Base-by-base conservation (phyloP, 1,140 invertebrate species). In the Brachionus rotundiformis region DNA sequence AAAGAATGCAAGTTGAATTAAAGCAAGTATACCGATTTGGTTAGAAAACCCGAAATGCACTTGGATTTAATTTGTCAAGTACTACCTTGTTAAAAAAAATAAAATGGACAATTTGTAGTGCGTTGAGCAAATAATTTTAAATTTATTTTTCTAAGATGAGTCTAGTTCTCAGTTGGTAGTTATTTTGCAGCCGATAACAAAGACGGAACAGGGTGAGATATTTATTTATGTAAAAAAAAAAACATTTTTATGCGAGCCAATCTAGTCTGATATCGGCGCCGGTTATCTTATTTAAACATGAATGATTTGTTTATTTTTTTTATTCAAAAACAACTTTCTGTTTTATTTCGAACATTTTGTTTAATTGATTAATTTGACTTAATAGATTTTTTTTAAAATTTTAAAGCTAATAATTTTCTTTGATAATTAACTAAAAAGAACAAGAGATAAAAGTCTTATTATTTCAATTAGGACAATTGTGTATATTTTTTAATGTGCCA, bases 11-110 rank as follows among this genome's bases (percentile, higher is more conserved):
- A 29, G 25, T 63, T 11, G 29, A 63, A 63, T 68, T 31, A 68
- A 68, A 68, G 63, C 63, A 68, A 68, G 63, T 68, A 36, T 68
- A 68, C 63, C 63, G 63, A 68, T 63, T 25, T 13, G 33, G 63
- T 16, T 68, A 41, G 33, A 33, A 68, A 36, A 68, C 16, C 31
- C 16, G 2, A 68, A 36, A n/a, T 68, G 63, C 63, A 68, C 63
- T 68, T 68, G 63, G 36, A 68, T 3, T 13, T 63, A 63, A 63
- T 13, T 13, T 3, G 29, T 63, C 2, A 63, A 63, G 16, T 36
- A 33, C 33, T 68, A 33, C 11, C 16, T 68, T 68, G 36, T 27
- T 36, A 36, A 3, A 54, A 25, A 19, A 25, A 49, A 36, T 5
- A 36, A 36, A 36, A 36, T 5, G 8, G 3, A 23, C 3, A 27